A percentile compares a stretch with the other conserved stretches of the same genome.
These are phyloP conservation scores for Sebastiscus tertius DNA, from an alignment of 2,797 vertebrate genomes.

Conservation along the genomic window DNA sequence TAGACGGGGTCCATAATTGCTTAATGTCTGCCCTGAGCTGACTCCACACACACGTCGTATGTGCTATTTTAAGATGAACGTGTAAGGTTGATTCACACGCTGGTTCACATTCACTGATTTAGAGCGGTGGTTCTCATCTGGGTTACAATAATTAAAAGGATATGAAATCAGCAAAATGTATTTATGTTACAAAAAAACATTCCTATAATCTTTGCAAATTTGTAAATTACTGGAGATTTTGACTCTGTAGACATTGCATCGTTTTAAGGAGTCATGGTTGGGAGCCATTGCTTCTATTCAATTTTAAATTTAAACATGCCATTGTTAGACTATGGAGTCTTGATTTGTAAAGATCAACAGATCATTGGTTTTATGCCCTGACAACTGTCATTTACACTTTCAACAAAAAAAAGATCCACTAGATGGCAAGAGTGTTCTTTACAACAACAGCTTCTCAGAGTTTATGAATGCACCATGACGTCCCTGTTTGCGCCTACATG, in stretches of 20 bases:
- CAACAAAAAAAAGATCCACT: too few species aligned
- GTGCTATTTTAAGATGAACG: neutral
- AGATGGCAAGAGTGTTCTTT: too few species aligned
- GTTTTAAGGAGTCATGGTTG: neutral
- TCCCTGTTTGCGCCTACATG: too few species aligned
- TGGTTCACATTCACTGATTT: constrained; percentile 2
- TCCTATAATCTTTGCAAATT: neutral
- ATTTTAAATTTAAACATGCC: too few species aligned
- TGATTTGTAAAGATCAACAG: too few species aligned
- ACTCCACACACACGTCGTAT: neutral
- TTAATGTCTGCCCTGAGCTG: constrained; percentile 8
- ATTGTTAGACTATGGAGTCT: too few species aligned
- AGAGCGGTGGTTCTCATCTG: neutral
- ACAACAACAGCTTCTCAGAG: too few species aligned
- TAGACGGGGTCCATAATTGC: neutral
- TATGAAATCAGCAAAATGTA: neutral
- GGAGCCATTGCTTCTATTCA: too few species aligned
- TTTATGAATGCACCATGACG: too few species aligned
- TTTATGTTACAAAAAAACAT: neutral
- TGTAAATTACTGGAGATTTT: neutral
- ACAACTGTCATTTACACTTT: too few species aligned
- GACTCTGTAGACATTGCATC: neutral
- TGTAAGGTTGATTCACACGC: neutral
- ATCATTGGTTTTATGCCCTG: too few species aligned
- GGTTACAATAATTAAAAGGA: neutral